Evolutionary conservation across 2,888 invertebrate species (phyloP).

Genomic region (Mechanitis messenoides): DNA sequence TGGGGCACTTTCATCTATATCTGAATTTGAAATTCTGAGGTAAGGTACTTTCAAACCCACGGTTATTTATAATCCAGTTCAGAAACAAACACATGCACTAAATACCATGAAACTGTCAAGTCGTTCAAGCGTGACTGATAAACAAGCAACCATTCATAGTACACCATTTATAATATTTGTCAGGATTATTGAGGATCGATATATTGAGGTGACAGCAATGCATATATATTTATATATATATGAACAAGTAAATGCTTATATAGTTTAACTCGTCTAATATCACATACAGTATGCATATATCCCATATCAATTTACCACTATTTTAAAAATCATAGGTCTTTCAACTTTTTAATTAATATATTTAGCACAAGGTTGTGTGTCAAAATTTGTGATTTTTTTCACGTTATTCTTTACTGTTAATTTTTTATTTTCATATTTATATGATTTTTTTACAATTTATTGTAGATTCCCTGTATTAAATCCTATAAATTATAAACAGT

Average conservation of each 20-base stretch:
- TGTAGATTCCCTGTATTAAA: too few relatives aligned
- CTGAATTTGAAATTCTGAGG: too few relatives aligned
- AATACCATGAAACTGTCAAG: constrained; percentile 3
- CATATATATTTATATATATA: background rate
- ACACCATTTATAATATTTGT: constrained; percentile 5
- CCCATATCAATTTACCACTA: background rate
- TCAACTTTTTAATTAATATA: constrained; percentile 9
- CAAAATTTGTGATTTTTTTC: constrained; percentile 13
- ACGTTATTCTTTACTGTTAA: constrained; percentile 5
- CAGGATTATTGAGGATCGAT: constrained; percentile 3
- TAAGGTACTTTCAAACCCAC: background rate
- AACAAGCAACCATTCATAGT: constrained; percentile 6
- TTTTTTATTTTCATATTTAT: constrained; percentile 10
- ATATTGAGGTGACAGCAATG: background rate
- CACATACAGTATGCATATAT: background rate
- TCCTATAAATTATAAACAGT: too few relatives aligned
- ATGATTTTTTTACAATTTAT: background rate
- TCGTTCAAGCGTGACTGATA: constrained; percentile 4
- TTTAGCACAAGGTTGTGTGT: constrained; percentile 13
- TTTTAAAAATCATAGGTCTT: background rate
- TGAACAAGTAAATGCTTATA: too few relatives aligned
- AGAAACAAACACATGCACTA: constrained; percentile 3
- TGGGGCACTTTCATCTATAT: too few relatives aligned
- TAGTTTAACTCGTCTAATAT: too few relatives aligned
- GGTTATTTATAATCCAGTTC: background rate